A percentile compares a stretch with the other conserved stretches of the same genome.
Evolutionary conservation across 2,888 invertebrate genomes (phyloP).

Genomic region (Cryptophagus acutangulus): DNA sequence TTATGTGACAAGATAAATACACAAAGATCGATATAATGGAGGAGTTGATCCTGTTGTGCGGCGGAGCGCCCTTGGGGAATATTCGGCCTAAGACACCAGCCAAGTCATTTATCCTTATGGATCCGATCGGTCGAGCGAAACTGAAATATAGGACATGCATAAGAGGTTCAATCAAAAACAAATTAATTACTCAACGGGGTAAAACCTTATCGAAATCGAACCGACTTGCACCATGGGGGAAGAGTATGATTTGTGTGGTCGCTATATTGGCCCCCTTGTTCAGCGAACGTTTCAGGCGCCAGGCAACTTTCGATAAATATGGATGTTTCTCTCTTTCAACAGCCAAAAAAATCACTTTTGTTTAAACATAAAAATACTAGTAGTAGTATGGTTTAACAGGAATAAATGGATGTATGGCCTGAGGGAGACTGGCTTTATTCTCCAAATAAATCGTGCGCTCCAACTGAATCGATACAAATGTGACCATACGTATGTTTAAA

Average conservation of each 20-base stretch:
- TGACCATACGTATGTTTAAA: constrained; percentile 36
- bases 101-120: constrained; percentile 40
- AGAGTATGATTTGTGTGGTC: constrained; percentile 42
- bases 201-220: constrained; percentile 44
- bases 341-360: background rate
- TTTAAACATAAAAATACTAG: background rate
- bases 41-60: constrained; percentile 43
- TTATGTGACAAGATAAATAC: constrained; percentile 49
- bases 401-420: constrained; percentile 40
- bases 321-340: constrained; percentile 2
- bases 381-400: no score
- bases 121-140: background rate
- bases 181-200: constrained; percentile 45
- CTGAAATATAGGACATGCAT: constrained; percentile 19
- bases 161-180: constrained; percentile 45
- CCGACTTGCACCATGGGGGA: constrained; percentile 40
- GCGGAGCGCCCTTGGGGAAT: constrained; percentile 37
- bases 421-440: constrained; percentile 39
- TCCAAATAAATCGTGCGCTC: constrained; percentile 36
- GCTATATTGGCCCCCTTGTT: constrained; percentile 26
- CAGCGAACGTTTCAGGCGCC: constrained; percentile 2
- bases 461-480: constrained; percentile 31
- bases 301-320: background rate
- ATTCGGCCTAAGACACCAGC: constrained; percentile 42
- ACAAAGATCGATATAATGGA: constrained; percentile 44